Evolutionary conservation across 2,888 invertebrate species (phyloP), one percentile per base, ranked within the genome.

Genomic region (Cephus spinipes): DNA sequence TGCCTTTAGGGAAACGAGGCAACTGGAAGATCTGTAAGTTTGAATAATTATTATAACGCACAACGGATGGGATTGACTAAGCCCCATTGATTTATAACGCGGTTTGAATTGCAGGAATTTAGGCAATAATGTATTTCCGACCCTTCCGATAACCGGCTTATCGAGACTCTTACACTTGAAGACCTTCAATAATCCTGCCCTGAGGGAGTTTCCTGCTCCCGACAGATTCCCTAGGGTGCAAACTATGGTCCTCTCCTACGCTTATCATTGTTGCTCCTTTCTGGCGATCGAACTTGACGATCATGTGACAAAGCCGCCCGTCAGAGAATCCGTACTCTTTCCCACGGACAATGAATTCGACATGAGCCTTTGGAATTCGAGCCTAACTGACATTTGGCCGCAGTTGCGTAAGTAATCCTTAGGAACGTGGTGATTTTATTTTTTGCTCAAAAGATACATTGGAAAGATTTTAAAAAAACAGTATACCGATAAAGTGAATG

Each of bases 221-320:
- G 96, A 96, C 82, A 94, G 95, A 77, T 97, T 98, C 92, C 98
- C 98, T 0, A 93, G 96, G 68, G 96, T 98, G 82, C 95, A 96
- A 92, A 96, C 95, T 15, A 93, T 98, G 88, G 95, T 97, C 69
- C 92, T 98, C 69, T 97, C 98, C 1, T 98, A 98, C 92, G 98
- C 98, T 83, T 99, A 98, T 92, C 98, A 99, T 91, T 99, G 98
- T 92, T 98, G 98, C 92, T 96, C 97, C 82, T 98, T 97, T 92
- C 91, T 97, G 88, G 95, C 96, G 73, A 92, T 95, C 85, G 86
- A 89, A 34, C 74, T 81, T 12, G 87, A 87, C 71, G 86, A 85
- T 86, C 80, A 92, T 91, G 84, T 85, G 15, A 87, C 87, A 6
- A 87, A 90, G 85, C 79, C 84, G 81, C 88, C 94, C 83, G 88